Base-by-base conservation (phyloP, 2,888 invertebrate species). In the Drosophila demipolita region DNA sequence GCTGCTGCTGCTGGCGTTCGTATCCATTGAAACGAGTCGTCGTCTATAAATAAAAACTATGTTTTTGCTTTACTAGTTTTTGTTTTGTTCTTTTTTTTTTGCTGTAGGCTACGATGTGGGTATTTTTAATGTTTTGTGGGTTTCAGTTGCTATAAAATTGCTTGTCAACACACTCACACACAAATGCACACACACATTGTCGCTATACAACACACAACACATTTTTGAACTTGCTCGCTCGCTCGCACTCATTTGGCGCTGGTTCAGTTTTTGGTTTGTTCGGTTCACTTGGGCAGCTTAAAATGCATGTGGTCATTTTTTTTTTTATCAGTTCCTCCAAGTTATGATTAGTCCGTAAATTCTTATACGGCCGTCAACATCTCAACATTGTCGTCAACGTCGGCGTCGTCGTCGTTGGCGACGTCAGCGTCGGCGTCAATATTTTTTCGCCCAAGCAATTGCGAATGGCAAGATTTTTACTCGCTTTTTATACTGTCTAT, bases 1-100 rank as follows among this genome's bases (percentile, higher is more conserved):
- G 94, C 66, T 49, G 59, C 69, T 72, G 57, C 73, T 81, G 82
- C 65, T 72, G 63, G 82, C 78, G 78, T 78, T 75, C 38, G 80
- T 79, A 64, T 83, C 90, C 89, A 82, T 86, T 88, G 67, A 72
- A 74, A 65, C 48, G 55, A 61, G 64, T 55, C 38, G 55, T 38
- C 55, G 55, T 88, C 90, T 88, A 90, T 62, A 90, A 86, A 83
- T 88, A 80, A 55, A 67, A 73, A 54, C 61, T 77, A 73, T 73
- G 35, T 81, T 32, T 67, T 35, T 77, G 32, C 64, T 81, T 80
- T 72, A 81, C 73, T 81, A 77, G 45, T 23, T 45, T 45, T 23
- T 23, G 15, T 76, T 83, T 70, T 75, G 29, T 29, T 29, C 6
- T 35, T 53, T 54, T 66, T 71, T 49, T 63, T 66, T 50, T 26